Evolutionary conservation across 2,888 invertebrate species (phyloP), one percentile per base, ranked within the genome.

Genomic region (Rotaria socialis): DNA sequence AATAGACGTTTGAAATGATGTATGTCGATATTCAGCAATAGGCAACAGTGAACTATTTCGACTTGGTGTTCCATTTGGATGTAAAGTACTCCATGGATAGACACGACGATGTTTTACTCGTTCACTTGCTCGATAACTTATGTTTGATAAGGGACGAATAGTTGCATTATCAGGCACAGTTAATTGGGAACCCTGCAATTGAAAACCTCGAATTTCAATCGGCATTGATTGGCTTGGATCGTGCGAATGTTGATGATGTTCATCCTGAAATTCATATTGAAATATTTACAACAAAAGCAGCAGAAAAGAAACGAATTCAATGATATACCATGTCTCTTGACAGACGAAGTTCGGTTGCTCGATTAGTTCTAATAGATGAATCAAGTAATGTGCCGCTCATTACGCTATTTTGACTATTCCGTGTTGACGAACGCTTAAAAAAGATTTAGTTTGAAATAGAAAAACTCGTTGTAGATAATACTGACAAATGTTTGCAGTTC

Each of bases 101-200:
- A 47, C 0, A 47, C 80, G 80, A 80, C 35, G 80, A 47, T 14
- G 47, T 47, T 80, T 80, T 0, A 80, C 80, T n/a, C 47, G 80
- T 47, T 80, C 80, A 80, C 47, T 47, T 11, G 22, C 4, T 2
- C 80, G n/a, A 80, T 80, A 80, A 80, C n/a, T 80, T 1, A 80
- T n/a, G 47, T 80, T 80, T 43, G 80, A 80, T n/a, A 80, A 47
- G 47, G 80, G 80, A 47, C 80, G 80, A 80, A 80, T 80, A 4
- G 80, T 80, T 47, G 80, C 80, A 47, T 80, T 6, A 80, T 16
- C 47, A 35, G 35, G 35, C 11, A 80, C 80, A 14, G 14, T 80
- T 6, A 41, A 80, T 80, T n/a, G 80, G 10, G 80, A 47, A 47
- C 80, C 80, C n/a, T 47, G 47, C 24, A 80, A 47, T 47, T 47